A percentile compares a stretch with the other conserved stretches of the same genome.
Conservation (phyloP, 1,140 invertebrate species). For the Eumeta japonica region DNA sequence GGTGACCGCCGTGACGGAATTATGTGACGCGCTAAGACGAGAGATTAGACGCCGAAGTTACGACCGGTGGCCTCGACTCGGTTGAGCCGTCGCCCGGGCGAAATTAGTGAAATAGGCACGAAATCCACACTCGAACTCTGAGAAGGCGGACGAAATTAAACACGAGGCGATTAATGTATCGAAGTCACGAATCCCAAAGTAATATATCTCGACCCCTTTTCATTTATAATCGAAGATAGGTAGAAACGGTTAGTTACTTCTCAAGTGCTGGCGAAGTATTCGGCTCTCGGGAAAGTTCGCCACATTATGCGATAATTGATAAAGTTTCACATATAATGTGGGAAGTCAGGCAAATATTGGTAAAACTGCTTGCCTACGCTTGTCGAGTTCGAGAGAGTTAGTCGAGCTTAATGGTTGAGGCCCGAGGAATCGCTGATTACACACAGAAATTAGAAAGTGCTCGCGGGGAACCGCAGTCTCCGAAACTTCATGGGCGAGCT, state of each 20-base stretch:
- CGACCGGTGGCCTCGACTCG: too few species aligned
- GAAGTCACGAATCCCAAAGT: too few species aligned
- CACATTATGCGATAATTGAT: conserved; percentile 42
- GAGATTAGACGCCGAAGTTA: too few species aligned
- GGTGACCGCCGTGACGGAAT: too few species aligned
- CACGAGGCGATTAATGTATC: too few species aligned
- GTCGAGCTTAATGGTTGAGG: conserved; percentile 19
- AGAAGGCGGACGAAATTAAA: too few species aligned
- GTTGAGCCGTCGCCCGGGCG: too few species aligned
- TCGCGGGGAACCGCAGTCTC: conserved; percentile 3
- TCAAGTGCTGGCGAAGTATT: conserved; percentile 25
- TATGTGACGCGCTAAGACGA: too few species aligned
- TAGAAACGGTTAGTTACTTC: background rate
- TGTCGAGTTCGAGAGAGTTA: conserved; percentile 10
- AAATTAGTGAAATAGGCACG: too few species aligned
- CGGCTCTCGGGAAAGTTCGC: conserved; percentile 19
- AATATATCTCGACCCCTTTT: background rate
- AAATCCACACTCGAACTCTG: too few species aligned
- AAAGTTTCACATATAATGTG: conserved; percentile 39
- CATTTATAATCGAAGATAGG: background rate
- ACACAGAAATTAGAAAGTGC: conserved; percentile 19
- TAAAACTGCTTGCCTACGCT: conserved; percentile 22
- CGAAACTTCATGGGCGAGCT: conserved; percentile 12
- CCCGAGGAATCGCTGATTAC: conserved; percentile 23
- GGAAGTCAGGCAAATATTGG: conserved; percentile 26